A percentile compares a stretch with the other conserved stretches of the same genome.
phyloP scores from a whole-genome alignment of 2,113 vertebrate genomes.

The Hippocampus mohnikei region DNA sequence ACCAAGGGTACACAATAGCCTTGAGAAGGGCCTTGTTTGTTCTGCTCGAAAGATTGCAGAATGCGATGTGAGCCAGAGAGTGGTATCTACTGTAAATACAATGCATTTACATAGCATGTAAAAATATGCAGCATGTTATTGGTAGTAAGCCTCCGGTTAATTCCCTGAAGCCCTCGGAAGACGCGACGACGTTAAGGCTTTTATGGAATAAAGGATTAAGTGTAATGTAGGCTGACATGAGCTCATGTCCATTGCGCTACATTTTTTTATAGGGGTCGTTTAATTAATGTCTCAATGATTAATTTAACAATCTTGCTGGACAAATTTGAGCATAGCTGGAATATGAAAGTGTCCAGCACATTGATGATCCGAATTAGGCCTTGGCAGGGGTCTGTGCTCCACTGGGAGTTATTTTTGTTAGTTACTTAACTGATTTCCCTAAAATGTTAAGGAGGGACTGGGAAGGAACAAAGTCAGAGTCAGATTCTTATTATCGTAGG shows the following conservation, averaged over 20 bases:
- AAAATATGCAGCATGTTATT: neutral
- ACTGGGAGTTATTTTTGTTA: no score
- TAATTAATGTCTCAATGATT: neutral
- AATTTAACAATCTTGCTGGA: neutral
- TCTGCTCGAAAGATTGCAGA: neutral
- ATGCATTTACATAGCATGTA: neutral
- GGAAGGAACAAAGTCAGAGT: no score
- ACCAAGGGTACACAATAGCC: constrained; percentile 5
- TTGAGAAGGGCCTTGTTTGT: constrained; percentile 9
- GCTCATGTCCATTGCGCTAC: neutral
- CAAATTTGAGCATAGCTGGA: neutral
- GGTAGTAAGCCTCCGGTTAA: neutral
- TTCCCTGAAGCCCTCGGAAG: neutral
- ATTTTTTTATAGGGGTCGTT: neutral
- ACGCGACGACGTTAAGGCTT: neutral
- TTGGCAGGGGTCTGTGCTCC: no score
- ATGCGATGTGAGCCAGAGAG: neutral
- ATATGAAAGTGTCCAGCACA: neutral
- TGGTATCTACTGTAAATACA: neutral
- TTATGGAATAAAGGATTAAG: neutral
- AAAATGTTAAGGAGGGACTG: no score
- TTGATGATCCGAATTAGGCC: neutral
- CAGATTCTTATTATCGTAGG: no score
- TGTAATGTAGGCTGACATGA: neutral
- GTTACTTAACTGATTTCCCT: no score